Base-by-base conservation (phyloP, 2,113 vertebrate species). In the Hypomesus transpacificus region DNA sequence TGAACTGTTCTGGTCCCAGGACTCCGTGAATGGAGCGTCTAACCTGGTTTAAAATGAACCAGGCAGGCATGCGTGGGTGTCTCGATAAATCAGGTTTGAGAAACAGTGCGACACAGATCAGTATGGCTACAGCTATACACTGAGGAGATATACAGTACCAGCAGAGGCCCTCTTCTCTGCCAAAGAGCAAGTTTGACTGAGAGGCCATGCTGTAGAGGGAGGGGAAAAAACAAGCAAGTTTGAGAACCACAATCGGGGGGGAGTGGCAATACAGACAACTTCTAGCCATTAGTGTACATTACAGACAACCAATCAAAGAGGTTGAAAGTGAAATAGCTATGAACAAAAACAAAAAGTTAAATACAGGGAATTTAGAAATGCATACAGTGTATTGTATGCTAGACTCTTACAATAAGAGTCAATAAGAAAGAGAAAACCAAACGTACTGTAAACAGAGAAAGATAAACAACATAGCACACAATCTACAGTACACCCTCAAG, bases 141-240 rank as follows among this genome's bases (percentile, higher is more conserved):
- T 71, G 66, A 71, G 73, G 71, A 75, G 60, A 75, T 63, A 84
- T 91, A 90, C 89, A 88, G 87, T 90, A 91, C 89, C 90, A 91
- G 89, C 85, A 89, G 87, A 91, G 84, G 83, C 87, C 88, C 52
- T 92, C 89, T 81, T 92, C 90, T 85, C 90, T 91, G 86, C 89
- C 90, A 86, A 91, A 89, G 76, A 91, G 88, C 82, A 91, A 86
- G 87, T 90, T 89, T 87, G 89, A 89, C 84, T 91, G 91, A 84
- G 91, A 89, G 78, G 89, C 89, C 88, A 91, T 84, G 82, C 89
- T 91, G 90, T 82, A 82, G 87, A 88, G 82, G 87, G 63, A 83
- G 80, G 79, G 78, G 74, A 79, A 78, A 78, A 83, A 60, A 84
- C 67, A 73, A 28, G 71, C 62, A 78, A 7, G 65, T 78, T 82